phyloP scores from a whole-genome alignment of 2,113 vertebrate species.

The Cichladusa arquata region DNA sequence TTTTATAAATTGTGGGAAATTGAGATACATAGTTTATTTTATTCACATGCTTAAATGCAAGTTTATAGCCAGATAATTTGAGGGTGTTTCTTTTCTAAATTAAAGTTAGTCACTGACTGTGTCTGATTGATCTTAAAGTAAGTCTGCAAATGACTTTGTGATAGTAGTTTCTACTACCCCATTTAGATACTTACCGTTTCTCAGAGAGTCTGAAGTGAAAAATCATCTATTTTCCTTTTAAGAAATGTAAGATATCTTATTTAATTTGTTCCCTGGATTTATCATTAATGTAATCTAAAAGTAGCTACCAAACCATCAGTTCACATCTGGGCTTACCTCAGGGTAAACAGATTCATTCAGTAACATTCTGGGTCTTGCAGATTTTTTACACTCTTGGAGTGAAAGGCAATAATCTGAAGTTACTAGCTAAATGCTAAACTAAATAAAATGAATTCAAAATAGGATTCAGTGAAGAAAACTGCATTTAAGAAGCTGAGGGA shows the following conservation, averaged over 20 bases:
- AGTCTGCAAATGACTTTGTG: not conserved
- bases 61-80: not conserved
- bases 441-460: not conserved
- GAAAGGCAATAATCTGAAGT: not conserved
- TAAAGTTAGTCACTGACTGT: not conserved
- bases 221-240: not conserved
- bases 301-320: not conserved
- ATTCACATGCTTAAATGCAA: not conserved
- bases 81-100: not conserved
- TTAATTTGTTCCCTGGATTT: not conserved
- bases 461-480: not conserved
- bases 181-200: not conserved
- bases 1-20: not conserved
- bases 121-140: not conserved
- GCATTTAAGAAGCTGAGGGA: constrained; percentile 22
- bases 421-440: not conserved
- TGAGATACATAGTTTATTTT: not conserved
- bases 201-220: not conserved
- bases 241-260: not conserved
- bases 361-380: not conserved
- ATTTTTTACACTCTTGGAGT: not conserved
- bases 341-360: not conserved
- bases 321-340: not conserved
- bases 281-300: not conserved
- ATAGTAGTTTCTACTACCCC: not conserved